Evolutionary conservation across 2,113 vertebrate genomes (phyloP), one percentile per base, ranked within the genome.

Genomic region (Condylura cristata): DNA sequence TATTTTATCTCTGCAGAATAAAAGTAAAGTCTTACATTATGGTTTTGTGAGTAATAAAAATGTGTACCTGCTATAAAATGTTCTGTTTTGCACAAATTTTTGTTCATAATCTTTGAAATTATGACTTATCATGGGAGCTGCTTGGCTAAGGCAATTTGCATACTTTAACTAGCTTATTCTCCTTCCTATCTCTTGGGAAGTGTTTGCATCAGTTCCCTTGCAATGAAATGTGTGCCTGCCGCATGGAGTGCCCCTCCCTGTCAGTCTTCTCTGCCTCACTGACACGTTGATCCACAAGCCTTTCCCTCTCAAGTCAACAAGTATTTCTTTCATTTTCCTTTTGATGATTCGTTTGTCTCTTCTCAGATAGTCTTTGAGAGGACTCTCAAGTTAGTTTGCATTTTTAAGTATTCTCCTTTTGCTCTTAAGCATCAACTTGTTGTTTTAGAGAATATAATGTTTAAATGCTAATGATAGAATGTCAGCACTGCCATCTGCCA

Each of bases 201-300:
- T 88, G 22, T 32, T 85, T 80, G 76, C 51, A 86, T 94, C 92
- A 30, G 76, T 78, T 90, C 63, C 75, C 95, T 95, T 95, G 70
- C 90, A 74, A 68, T 37, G 17, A 98, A 91, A 65, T 90, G 58
- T 71, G 93, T 61, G 91, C 97, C 94, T 83, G 93, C 84, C 83
- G 91, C 79, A 66, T 56, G 3, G 37, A 93, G 74, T 68, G 24
- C 51, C 93, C 66, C 92, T 94, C 79, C 87, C 68, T 92, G 88
- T 95, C 90, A 91, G 81, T 83, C 84, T 34, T 97, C 89, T 97
- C 93, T 97, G 95, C 94, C 79, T 98, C 91, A 95, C 97, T 97
- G 96, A 97, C 96, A 97, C 74, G 80, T 91, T 82, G 88, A 95
- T 22, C 16, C 63, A 16, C 94, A 80, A 93, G 86, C 94, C 97